Conservation (phyloP, 2,888 invertebrate genomes). For the Andrena chrysosceles region DNA sequence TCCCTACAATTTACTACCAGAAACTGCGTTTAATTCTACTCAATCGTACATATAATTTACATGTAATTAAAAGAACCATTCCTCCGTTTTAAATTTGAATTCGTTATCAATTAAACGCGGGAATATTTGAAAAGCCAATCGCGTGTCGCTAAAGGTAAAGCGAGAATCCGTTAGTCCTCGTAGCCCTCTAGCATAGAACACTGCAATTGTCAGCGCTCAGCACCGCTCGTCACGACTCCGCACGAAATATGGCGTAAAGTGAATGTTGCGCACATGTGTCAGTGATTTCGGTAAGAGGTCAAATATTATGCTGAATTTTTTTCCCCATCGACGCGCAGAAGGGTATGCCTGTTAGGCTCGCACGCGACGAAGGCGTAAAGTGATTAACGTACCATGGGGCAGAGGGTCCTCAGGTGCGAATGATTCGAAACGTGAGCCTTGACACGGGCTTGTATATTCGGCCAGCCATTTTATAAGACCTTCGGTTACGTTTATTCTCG, state of each 20-base stretch:
- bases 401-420: constrained; percentile 32
- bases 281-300: constrained; percentile 78
- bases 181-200: constrained; percentile 10
- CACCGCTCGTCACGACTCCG: constrained; percentile 14
- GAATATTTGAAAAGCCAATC: no score
- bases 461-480: constrained; percentile 69
- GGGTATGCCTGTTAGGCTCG: constrained; percentile 16
- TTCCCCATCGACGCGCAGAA: constrained; percentile 11
- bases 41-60: no score
- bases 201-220: not conserved
- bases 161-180: constrained; percentile 9
- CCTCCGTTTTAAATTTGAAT: no score
- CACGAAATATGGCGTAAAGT: constrained; percentile 78
- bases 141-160: not conserved
- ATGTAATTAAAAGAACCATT: no score
- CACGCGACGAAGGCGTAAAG: constrained; percentile 22
- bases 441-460: constrained; percentile 64
- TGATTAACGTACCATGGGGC: constrained; percentile 13
- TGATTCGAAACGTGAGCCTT: constrained; percentile 50
- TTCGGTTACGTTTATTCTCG: constrained; percentile 49
- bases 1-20: no score
- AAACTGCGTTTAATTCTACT: no score
- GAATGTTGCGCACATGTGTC: constrained; percentile 80
- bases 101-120: no score
- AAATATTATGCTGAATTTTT: constrained; percentile 43